These are phyloP conservation scores for Drosophila sproati DNA, from an alignment of 1,140 invertebrate genomes.

Conservation along the genomic window DNA sequence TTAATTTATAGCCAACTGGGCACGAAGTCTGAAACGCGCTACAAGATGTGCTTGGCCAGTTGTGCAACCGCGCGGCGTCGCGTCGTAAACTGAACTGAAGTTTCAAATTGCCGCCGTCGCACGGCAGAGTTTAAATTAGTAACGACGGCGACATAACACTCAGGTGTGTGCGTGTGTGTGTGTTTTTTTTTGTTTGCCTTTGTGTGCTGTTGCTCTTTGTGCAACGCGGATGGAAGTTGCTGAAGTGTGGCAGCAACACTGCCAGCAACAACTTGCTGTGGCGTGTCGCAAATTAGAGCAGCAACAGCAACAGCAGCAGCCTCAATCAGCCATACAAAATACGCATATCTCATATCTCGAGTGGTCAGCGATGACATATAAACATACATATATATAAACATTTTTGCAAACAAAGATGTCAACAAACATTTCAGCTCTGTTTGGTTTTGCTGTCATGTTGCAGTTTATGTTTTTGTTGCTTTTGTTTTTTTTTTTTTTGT, in stretches of 20 bases:
- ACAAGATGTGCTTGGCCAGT: constrained; percentile 8
- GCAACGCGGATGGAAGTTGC: constrained; percentile 64
- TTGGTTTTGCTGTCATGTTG: constrained; percentile 15
- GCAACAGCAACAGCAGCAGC: constrained; percentile 13
- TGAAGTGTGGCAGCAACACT: constrained; percentile 61
- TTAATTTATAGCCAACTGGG: constrained; percentile 24
- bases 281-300: constrained; percentile 48
- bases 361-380: constrained; percentile 14
- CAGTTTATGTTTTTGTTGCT: not conserved
- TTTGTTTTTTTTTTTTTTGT: not conserved
- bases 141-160: constrained; percentile 42
- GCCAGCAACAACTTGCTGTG: constrained; percentile 25
- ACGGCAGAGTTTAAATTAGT: constrained; percentile 55
- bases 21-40: constrained; percentile 5
- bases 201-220: constrained; percentile 37
- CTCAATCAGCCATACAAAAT: constrained; percentile 51
- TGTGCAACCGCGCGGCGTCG: constrained; percentile 57
- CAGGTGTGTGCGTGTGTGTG: constrained; percentile 19
- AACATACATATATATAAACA: not conserved
- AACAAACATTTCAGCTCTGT: constrained; percentile 34
- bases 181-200: not conserved
- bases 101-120: constrained; percentile 36
- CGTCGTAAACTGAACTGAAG: constrained; percentile 69
- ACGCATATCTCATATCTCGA: constrained; percentile 43
- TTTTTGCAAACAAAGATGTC: constrained; percentile 28